Conservation (phyloP, 2,888 invertebrate species). For the Brenthis hecate region DNA sequence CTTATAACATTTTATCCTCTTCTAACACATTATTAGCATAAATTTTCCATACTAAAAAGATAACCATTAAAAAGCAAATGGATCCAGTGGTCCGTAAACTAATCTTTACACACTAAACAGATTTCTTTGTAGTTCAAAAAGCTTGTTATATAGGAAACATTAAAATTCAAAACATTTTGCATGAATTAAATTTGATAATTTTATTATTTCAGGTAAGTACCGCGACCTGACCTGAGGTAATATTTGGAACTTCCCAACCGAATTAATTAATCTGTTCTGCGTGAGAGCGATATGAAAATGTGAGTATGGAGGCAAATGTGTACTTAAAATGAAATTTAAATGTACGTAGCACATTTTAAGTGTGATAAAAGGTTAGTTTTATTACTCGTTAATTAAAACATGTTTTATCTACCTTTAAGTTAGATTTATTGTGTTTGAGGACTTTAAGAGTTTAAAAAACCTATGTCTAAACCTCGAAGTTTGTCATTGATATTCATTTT, state of each 20-base stretch:
- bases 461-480: too few species aligned
- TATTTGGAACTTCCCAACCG: conserved; percentile 21
- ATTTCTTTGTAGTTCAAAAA: conserved; percentile 22
- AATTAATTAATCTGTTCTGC: conserved; percentile 31
- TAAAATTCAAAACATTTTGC: conserved; percentile 23
- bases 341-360: conserved; percentile 10
- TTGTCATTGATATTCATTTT: too few species aligned
- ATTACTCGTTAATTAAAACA: not conserved
- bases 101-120: conserved; percentile 17
- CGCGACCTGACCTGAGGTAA: conserved; percentile 22
- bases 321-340: conserved; percentile 16
- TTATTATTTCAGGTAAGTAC: conserved; percentile 40
- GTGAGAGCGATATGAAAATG: conserved; percentile 28
- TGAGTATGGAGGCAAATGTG: conserved; percentile 21
- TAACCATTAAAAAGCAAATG: conserved; percentile 26
- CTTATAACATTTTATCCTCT: conserved; percentile 4
- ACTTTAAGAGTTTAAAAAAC: too few species aligned
- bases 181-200: conserved; percentile 30
- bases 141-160: conserved; percentile 11
- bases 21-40: conserved; percentile 17
- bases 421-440: not conserved
- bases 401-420: not conserved
- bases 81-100: conserved; percentile 22
- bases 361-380: conserved; percentile 12
- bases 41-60: conserved; percentile 13